Evolutionary conservation across 2,113 vertebrate genomes (phyloP).

Genomic region (Erythrolamprus reginae): DNA sequence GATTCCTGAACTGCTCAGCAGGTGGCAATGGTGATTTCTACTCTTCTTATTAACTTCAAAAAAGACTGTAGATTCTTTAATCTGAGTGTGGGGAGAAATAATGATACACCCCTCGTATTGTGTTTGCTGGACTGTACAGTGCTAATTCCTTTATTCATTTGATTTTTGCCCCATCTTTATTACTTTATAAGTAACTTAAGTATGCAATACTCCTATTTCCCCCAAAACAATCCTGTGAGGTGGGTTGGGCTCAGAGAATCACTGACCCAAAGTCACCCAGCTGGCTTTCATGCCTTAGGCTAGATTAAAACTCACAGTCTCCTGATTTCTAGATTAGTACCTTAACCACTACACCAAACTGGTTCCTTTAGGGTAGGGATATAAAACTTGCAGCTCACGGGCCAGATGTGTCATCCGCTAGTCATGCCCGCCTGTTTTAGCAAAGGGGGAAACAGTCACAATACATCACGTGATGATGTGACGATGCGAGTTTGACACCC

Average conservation of each 20-base stretch:
- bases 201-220: background rate
- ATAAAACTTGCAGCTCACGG: no score
- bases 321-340: background rate
- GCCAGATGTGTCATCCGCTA: no score
- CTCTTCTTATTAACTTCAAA: background rate
- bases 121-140: background rate
- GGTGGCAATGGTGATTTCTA: conserved; percentile 36
- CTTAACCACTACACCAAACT: background rate
- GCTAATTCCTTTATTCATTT: background rate
- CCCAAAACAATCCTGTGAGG: no score
- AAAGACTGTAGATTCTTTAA: background rate
- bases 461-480: no score
- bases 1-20: conserved; percentile 19
- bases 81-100: background rate
- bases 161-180: background rate
- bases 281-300: no score
- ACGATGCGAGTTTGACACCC: no score
- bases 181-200: background rate
- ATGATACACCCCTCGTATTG: background rate
- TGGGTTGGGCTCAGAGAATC: no score
- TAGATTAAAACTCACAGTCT: no score
- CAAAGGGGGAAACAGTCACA: no score
- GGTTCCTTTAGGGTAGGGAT: background rate
- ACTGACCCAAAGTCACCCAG: no score
- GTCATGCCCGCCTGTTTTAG: no score